These are phyloP conservation scores for Limnephilus auricula DNA, from an alignment of 2,888 invertebrate species.

Conservation along the genomic window DNA sequence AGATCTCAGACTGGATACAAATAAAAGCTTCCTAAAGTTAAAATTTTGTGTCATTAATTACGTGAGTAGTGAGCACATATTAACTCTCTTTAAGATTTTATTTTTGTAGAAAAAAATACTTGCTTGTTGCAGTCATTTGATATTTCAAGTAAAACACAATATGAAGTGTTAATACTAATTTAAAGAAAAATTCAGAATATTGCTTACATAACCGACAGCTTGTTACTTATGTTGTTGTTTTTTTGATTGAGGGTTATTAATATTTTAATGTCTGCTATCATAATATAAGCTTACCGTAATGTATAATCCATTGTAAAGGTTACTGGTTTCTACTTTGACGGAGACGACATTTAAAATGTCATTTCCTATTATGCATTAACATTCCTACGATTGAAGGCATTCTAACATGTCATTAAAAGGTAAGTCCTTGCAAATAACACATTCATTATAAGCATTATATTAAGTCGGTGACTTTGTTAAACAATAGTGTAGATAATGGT, in stretches of 20 bases:
- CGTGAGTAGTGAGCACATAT: no score
- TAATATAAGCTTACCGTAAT: not conserved
- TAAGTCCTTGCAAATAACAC: not conserved
- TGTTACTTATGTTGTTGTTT: not conserved
- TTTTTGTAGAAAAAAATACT: no score
- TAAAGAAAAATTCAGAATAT: not conserved
- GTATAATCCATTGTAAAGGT: not conserved
- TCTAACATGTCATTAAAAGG: not conserved
- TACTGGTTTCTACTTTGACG: not conserved
- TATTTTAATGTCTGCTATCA: not conserved
- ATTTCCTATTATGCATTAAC: not conserved
- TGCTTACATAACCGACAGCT: not conserved
- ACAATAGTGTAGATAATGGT: no score
- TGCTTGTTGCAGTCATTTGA: not conserved
- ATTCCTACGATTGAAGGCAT: not conserved
- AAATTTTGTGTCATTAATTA: no score
- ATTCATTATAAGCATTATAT: not conserved
- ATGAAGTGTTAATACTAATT: no score
- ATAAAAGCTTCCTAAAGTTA: no score
- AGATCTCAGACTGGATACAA: no score
- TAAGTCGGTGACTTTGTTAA: not conserved
- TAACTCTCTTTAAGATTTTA: no score
- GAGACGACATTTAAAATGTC: not conserved
- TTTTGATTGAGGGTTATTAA: not conserved
- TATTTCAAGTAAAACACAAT: not conserved